A percentile compares a stretch with the other conserved stretches of the same genome.
Conservation (phyloP, 2,888 invertebrate genomes). For the Lithophane ornitopus region DNA sequence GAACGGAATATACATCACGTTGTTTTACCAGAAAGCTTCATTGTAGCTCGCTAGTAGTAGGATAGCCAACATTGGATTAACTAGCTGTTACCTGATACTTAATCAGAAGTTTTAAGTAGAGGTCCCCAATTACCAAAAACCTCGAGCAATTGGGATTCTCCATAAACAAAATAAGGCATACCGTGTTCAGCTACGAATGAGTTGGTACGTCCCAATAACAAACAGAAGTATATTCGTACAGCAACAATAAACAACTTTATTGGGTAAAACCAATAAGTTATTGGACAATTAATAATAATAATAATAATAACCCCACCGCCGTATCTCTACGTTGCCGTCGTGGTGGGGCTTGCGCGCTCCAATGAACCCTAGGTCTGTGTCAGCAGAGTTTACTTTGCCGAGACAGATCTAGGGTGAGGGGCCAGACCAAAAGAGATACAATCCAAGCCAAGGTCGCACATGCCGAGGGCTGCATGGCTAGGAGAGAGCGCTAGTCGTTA, state of each 20-base stretch:
- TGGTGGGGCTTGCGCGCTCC: too few species aligned
- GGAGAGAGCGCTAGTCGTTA: too few species aligned
- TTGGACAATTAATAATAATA: too few species aligned
- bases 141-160: not conserved
- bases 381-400: too few species aligned
- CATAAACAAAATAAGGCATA: constrained; percentile 5
- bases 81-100: not conserved
- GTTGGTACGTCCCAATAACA: not conserved
- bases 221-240: not conserved
- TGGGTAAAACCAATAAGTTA: not conserved
- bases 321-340: too few species aligned
- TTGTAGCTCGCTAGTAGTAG: not conserved
- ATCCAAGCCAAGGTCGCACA: too few species aligned
- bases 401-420: too few species aligned
- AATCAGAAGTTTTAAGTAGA: not conserved
- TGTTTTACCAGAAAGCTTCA: not conserved
- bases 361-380: too few species aligned
- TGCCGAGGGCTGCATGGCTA: too few species aligned
- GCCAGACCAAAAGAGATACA: too few species aligned
- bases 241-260: not conserved
- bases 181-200: not conserved
- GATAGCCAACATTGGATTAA: not conserved
- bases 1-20: not conserved
- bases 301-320: too few species aligned
- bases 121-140: not conserved